Percentiles rank a stretch among this genome's conserved stretches.
Evolutionary conservation across 2,888 invertebrate genomes (phyloP).

Genomic region (Sisyra terminalis): DNA sequence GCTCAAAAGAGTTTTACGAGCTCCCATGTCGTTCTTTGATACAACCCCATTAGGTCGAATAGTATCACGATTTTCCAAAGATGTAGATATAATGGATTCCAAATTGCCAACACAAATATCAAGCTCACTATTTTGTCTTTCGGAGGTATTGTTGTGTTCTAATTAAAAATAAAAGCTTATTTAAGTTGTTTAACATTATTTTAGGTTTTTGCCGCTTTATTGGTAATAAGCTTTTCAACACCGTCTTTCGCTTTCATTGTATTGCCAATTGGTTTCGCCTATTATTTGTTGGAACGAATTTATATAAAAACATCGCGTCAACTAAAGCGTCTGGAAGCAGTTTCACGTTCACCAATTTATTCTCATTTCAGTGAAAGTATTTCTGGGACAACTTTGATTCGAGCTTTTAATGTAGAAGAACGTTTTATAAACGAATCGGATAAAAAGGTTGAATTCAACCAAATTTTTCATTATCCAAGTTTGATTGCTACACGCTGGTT

Average conservation of each 20-base stretch:
- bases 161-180: background rate
- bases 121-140: conserved; percentile 51
- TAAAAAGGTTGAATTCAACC: conserved; percentile 78
- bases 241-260: conserved; percentile 66
- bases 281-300: conserved; percentile 82
- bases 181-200: conserved; percentile 20
- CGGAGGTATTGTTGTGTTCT: conserved; percentile 50
- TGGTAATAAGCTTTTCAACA: conserved; percentile 76
- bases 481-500: conserved; percentile 92
- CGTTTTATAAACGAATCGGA: conserved; percentile 84
- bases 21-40: conserved; percentile 63
- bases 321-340: conserved; percentile 82
- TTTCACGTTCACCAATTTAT: conserved; percentile 90
- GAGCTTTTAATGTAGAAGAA: conserved; percentile 66
- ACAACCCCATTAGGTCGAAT: conserved; percentile 62
- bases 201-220: conserved; percentile 70
- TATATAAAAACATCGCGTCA: conserved; percentile 90
- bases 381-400: conserved; percentile 67
- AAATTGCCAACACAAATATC: conserved; percentile 39
- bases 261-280: conserved; percentile 61
- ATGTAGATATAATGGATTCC: conserved; percentile 54
- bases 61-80: conserved; percentile 58
- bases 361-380: conserved; percentile 94
- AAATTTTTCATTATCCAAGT: conserved; percentile 82
- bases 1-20: conserved; percentile 42